Evolutionary conservation across 2,797 vertebrate species (phyloP).

Genomic region (Cygnus olor): DNA sequence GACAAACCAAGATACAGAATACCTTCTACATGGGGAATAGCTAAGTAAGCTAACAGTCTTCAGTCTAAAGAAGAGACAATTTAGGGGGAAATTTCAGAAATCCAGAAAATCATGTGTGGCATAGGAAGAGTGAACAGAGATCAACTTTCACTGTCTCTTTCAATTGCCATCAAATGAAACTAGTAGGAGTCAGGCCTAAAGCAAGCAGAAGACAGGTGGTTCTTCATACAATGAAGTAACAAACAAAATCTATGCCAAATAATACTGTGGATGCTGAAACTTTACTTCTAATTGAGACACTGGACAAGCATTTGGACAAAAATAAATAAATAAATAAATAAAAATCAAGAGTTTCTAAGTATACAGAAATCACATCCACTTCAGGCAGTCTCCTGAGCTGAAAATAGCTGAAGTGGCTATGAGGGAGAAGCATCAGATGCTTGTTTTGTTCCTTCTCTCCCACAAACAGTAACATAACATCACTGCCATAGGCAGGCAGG

Average conservation of each 20-base stretch:
- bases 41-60: background rate
- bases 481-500: background rate
- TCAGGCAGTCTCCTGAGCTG: background rate
- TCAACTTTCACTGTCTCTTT: background rate
- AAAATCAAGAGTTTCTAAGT: background rate
- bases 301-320: background rate
- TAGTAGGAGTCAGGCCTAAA: background rate
- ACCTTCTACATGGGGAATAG: background rate
- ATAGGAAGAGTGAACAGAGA: background rate
- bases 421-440: background rate
- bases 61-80: background rate
- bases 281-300: background rate
- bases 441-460: background rate
- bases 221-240: background rate
- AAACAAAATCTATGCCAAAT: background rate
- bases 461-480: background rate
- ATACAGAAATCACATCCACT: background rate
- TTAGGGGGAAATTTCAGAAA: background rate
- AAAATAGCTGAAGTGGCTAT: background rate
- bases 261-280: background rate
- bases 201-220: background rate
- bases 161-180: background rate
- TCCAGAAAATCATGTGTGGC: background rate
- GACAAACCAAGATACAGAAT: background rate
- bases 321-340: background rate